These are phyloP conservation scores for Tipula lateralis DNA, from an alignment of 2,888 invertebrate species.

Conservation along the genomic window DNA sequence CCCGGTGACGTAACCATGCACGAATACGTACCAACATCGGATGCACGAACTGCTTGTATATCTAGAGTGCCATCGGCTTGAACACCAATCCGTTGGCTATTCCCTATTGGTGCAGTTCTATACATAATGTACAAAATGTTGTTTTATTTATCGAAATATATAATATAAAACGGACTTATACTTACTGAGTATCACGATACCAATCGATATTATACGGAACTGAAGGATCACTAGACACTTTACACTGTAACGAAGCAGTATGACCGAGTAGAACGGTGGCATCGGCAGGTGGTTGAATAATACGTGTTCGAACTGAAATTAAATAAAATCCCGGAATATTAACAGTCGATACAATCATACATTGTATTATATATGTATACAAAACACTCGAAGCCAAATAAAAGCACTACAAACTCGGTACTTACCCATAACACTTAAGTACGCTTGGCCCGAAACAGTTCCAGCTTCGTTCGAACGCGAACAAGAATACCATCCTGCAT, in stretches of 20 bases:
- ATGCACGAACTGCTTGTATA: conserved; percentile 81
- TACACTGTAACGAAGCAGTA: conserved; percentile 89
- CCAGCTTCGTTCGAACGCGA: conserved; percentile 86
- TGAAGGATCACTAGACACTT: conserved; percentile 85
- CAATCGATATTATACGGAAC: conserved; percentile 82
- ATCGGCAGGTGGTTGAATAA: conserved; percentile 88
- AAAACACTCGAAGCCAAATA: neutral
- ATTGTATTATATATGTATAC: neutral
- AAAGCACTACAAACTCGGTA: neutral
- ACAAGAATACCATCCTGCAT: conserved; percentile 88
- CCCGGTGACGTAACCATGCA: conserved; percentile 84
- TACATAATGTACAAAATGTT: conserved; percentile 39
- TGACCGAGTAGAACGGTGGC: conserved; percentile 87
- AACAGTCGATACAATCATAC: neutral
- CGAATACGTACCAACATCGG: conserved; percentile 90
- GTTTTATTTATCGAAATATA: conserved; percentile 12
- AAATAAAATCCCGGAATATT: conserved; percentile 37
- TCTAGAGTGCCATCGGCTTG: conserved; percentile 78
- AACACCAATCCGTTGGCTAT: conserved; percentile 67
- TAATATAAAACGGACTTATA: conserved; percentile 56
- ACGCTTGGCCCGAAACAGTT: conserved; percentile 73
- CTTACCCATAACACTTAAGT: conserved; percentile 75
- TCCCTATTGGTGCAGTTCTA: conserved; percentile 55
- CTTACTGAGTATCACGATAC: conserved; percentile 72
- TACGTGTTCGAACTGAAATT: conserved; percentile 79